These are phyloP conservation scores for Cheirogaleus medius DNA, from an alignment of 2,113 vertebrate genomes.

Conservation along the genomic window DNA sequence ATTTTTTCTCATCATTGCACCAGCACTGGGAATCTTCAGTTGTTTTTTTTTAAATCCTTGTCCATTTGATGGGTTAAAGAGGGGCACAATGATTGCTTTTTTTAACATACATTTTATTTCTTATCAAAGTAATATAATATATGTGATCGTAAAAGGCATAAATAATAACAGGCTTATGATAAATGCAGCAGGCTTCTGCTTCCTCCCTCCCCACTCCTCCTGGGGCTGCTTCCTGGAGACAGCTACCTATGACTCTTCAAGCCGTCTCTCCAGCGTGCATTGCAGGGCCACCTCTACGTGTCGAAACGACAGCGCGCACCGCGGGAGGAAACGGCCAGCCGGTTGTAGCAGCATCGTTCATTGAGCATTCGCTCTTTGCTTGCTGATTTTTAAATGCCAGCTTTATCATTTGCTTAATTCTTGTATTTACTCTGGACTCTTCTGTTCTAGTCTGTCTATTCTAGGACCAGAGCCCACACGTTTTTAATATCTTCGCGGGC, in stretches of 20 bases:
- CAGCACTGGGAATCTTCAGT: not conserved
- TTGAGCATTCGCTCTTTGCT: not conserved
- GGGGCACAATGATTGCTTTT: not conserved
- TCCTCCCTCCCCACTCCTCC: not conserved
- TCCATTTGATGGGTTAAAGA: slow-evolving; percentile 37
- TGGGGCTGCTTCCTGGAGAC: not conserved
- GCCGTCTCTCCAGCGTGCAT: accelerated
- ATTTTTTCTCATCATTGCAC: slow-evolving; percentile 6
- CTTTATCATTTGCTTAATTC: not conserved
- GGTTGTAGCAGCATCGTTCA: not conserved
- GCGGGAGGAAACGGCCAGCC: not conserved
- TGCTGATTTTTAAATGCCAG: not conserved
- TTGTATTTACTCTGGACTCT: not conserved
- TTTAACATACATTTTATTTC: not conserved
- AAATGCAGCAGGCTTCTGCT: not conserved
- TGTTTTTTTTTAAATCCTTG: not conserved
- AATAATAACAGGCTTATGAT: not conserved
- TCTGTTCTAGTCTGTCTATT: not conserved
- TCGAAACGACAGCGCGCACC: not conserved
- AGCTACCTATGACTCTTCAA: not conserved
- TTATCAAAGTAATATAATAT: not conserved
- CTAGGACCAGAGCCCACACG: not conserved
- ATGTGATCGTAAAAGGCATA: not conserved
- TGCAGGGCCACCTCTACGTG: not conserved
- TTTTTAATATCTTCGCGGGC: not conserved